These are phyloP conservation scores for Drosophila rufa DNA, from an alignment of 1,140 invertebrate genomes.

Conservation along the genomic window DNA sequence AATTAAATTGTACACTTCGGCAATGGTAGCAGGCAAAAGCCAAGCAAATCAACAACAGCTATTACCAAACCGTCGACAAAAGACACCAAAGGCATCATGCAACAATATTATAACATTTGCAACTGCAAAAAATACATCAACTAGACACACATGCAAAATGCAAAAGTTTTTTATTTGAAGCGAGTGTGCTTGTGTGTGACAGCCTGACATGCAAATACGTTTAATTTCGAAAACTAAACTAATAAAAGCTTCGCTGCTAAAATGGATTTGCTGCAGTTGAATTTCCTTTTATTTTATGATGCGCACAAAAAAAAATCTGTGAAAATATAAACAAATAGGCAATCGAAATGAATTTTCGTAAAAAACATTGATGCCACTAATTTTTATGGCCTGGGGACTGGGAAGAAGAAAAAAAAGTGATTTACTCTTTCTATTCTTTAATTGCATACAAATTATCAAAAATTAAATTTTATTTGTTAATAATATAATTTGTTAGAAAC, in stretches of 20 bases:
- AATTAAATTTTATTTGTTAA: too few species aligned
- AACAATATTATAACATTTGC: constrained; percentile 71
- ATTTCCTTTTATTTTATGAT: constrained; percentile 21
- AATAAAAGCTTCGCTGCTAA: constrained; percentile 63
- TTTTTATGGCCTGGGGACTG: not conserved
- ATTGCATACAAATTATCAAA: not conserved
- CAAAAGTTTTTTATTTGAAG: constrained; percentile 46
- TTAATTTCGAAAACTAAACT: constrained; percentile 83
- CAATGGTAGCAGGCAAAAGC: constrained; percentile 44
- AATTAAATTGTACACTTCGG: constrained; percentile 80
- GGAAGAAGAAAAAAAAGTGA: not conserved
- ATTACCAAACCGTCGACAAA: constrained; percentile 56
- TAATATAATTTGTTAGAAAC: not conserved
- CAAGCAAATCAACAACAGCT: constrained; percentile 56
- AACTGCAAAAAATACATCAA: constrained; percentile 51
- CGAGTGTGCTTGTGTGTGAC: constrained; percentile 52
- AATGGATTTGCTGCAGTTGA: constrained; percentile 41
- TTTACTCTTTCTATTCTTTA: constrained; percentile 1
- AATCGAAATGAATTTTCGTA: constrained; percentile 65
- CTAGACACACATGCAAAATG: constrained; percentile 49
- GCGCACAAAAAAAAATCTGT: constrained; percentile 12
- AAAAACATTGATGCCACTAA: constrained; percentile 48
- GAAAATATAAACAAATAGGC: constrained; percentile 44
- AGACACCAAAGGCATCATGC: constrained; percentile 67
- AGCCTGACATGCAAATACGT: constrained; percentile 80